phyloP scores from a whole-genome alignment of 2,113 vertebrate genomes.

The Pygoscelis antarcticus region DNA sequence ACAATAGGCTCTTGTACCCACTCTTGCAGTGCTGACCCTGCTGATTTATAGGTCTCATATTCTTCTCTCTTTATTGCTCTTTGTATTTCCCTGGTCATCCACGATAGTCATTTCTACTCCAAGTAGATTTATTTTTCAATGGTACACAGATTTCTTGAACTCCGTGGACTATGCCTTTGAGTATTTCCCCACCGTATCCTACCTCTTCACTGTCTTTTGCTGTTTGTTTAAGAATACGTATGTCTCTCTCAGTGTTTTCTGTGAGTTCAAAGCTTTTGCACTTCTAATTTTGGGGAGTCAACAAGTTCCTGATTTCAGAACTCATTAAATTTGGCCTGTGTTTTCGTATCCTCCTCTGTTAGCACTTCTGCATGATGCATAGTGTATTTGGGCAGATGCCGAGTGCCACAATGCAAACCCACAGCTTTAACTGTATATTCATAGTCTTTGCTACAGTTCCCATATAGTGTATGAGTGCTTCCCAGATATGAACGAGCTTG shows the following conservation, averaged over 20 bases:
- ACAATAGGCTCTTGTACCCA: neutral
- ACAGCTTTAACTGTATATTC: neutral
- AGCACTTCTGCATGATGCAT: neutral
- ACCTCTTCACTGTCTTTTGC: neutral
- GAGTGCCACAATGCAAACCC: neutral
- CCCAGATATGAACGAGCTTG: neutral
- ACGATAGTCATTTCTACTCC: neutral
- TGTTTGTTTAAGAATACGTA: neutral
- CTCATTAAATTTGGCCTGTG: neutral
- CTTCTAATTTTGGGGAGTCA: neutral
- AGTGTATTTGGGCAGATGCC: neutral
- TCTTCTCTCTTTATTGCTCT: neutral
- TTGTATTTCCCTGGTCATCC: neutral
- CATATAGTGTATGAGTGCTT: neutral
- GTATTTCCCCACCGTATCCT: neutral
- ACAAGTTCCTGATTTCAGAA: neutral
- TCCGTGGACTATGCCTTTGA: neutral
- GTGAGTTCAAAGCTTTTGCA: neutral
- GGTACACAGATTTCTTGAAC: neutral
- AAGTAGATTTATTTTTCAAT: neutral
- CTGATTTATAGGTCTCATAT: neutral
- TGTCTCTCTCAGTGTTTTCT: neutral
- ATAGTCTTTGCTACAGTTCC: neutral
- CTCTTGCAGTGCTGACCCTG: neutral
- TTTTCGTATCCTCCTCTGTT: neutral